Percentiles rank a stretch among this genome's conserved stretches.
Conservation (phyloP, 2,797 vertebrate species). For the Pampus argenteus region DNA sequence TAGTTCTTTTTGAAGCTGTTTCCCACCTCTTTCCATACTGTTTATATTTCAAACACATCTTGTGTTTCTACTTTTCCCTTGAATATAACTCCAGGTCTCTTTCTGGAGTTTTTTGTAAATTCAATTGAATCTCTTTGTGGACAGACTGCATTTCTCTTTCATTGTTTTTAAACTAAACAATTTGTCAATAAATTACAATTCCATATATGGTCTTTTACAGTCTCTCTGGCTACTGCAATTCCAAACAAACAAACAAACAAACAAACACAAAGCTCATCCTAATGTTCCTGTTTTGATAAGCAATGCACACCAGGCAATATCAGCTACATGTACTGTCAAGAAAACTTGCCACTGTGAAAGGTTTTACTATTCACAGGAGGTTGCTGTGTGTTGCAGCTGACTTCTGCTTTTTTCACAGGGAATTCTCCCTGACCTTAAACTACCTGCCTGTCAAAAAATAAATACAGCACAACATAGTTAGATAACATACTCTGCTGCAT, state of each 20-base stretch:
- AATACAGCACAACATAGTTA: conserved; percentile 3
- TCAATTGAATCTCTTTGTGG: not conserved
- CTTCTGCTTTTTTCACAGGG: conserved; percentile 43
- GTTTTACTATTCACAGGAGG: conserved; percentile 68
- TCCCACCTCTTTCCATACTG: not conserved
- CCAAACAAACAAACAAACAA: conserved; percentile 22
- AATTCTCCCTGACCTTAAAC: conserved; percentile 51
- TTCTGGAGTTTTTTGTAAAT: conserved; percentile 1
- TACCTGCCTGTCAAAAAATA: conserved; percentile 49
- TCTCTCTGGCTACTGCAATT: not conserved
- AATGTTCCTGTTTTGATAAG: conserved; percentile 9
- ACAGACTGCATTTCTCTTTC: conserved; percentile 2
- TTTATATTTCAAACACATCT: conserved; percentile 3
- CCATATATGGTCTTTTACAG: conserved; percentile 1
- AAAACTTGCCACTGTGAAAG: conserved; percentile 34
- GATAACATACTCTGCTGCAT: conserved; percentile 11
- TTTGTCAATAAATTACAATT: too few relatives aligned
- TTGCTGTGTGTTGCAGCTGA: conserved; percentile 59
- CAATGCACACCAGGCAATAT: not conserved
- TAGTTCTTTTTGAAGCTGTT: not conserved
- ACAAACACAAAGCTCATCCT: conserved; percentile 8
- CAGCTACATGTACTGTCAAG: conserved; percentile 3
- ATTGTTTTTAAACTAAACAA: too few relatives aligned
- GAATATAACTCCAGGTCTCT: not conserved
- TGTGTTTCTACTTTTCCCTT: not conserved